Evolutionary conservation across 2,888 invertebrate species (phyloP).

Genomic region (Entomobrya multifasciata): DNA sequence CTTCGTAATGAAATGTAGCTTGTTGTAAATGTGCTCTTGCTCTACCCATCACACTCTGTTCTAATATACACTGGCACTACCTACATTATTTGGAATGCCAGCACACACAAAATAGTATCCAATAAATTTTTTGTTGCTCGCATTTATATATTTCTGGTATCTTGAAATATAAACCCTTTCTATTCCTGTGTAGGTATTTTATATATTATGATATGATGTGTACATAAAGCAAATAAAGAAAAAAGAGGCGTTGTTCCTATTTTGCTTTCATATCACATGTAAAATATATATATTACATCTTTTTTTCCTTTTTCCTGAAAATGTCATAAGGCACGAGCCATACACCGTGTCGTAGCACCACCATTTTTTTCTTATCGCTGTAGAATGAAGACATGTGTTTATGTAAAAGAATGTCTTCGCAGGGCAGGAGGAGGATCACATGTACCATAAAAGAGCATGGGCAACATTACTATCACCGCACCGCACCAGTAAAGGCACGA

Average conservation of each 20-base stretch:
- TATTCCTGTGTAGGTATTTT: neutral
- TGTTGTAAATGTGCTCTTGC: too few relatives aligned
- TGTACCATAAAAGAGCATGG: neutral
- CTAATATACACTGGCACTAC: too few relatives aligned
- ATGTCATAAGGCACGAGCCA: constrained; percentile 70
- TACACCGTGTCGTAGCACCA: neutral
- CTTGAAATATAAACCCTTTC: neutral
- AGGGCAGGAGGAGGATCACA: neutral
- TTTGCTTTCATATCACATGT: constrained; percentile 49
- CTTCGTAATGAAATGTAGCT: too few relatives aligned
- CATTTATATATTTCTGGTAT: too few relatives aligned
- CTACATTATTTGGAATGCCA: too few relatives aligned
- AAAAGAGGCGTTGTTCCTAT: constrained; percentile 37
- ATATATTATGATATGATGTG: neutral
- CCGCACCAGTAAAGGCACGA: constrained; percentile 8
- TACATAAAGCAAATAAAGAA: constrained; percentile 11
- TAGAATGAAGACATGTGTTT: constrained; percentile 49
- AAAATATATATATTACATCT: constrained; percentile 43
- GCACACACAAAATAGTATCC: too few relatives aligned
- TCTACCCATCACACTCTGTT: too few relatives aligned
- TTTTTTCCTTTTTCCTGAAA: constrained; percentile 47
- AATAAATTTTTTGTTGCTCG: too few relatives aligned
- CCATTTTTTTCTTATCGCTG: neutral
- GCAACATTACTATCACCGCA: constrained; percentile 25
- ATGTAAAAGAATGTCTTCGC: constrained; percentile 5